These are phyloP conservation scores for Dryobotodes eremita DNA, from an alignment of 2,888 invertebrate species.

Conservation along the genomic window DNA sequence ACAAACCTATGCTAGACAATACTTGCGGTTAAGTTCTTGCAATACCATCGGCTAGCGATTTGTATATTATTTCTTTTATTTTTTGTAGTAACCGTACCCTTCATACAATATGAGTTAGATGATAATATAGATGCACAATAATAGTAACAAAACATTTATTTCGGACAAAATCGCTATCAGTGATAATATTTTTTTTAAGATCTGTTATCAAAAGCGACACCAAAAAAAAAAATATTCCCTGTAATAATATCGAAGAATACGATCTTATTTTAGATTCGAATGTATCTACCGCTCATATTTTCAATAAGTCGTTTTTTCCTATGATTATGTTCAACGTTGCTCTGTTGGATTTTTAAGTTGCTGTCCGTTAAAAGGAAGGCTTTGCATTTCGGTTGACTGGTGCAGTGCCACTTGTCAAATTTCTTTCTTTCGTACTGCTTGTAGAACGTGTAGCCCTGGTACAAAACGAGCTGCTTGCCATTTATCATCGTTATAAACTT, in stretches of 20 bases:
- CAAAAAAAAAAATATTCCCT: too few species aligned
- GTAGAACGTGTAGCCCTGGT: slow-evolving; percentile 63
- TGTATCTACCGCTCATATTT: slow-evolving; percentile 27
- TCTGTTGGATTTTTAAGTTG: slow-evolving; percentile 23
- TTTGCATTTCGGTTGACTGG: slow-evolving; percentile 56
- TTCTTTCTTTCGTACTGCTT: slow-evolving; percentile 30
- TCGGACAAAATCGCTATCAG: not conserved
- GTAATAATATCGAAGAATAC: not conserved
- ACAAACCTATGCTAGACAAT: too few species aligned
- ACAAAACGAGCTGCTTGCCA: slow-evolving; percentile 32
- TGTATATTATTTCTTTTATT: too few species aligned
- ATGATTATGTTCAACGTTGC: slow-evolving; percentile 46
- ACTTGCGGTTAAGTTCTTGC: too few species aligned
- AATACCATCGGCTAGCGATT: too few species aligned
- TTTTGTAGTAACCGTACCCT: slow-evolving; percentile 36
- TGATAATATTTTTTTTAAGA: not conserved
- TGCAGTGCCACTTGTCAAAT: slow-evolving; percentile 56
- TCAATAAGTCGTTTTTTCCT: slow-evolving; percentile 28
- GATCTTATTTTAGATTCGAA: slow-evolving; percentile 36
- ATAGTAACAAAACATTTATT: not conserved
- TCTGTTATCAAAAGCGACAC: not conserved
- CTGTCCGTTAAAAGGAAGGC: slow-evolving; percentile 37
- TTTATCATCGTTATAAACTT: slow-evolving; percentile 52
- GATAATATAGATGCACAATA: not conserved
- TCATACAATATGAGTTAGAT: slow-evolving; percentile 33